These are phyloP conservation scores for Myotis daubentonii DNA, from an alignment of 2,797 vertebrate species.

Conservation along the genomic window DNA sequence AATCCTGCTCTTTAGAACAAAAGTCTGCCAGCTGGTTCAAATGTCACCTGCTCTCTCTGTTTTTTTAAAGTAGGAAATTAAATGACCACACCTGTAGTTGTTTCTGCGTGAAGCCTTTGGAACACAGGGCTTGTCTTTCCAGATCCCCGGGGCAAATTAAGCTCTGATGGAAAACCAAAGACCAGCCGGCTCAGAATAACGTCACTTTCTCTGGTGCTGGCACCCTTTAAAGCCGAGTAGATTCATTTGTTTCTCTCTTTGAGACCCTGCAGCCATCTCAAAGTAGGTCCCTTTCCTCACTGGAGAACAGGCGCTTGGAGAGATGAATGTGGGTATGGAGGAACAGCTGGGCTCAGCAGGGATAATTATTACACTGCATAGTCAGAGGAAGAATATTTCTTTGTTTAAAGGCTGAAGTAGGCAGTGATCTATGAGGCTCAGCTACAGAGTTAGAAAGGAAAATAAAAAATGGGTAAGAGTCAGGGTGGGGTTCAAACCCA, in stretches of 20 bases:
- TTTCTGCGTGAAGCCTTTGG: constrained; percentile 57
- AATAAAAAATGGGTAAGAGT: not conserved
- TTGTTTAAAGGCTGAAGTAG: constrained; percentile 54
- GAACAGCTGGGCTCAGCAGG: not conserved
- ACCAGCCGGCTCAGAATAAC: not conserved
- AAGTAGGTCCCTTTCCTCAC: not conserved
- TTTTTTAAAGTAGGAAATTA: constrained; percentile 47
- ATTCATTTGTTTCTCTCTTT: not conserved
- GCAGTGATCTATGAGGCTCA: not conserved
- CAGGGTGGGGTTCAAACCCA: not conserved
- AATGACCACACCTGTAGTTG: constrained; percentile 48
- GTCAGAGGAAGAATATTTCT: constrained; percentile 8
- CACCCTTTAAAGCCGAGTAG: not conserved
- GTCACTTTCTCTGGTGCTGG: not conserved
- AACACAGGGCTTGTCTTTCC: constrained; percentile 53
- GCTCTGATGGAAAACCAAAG: constrained; percentile 49
- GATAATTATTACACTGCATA: not conserved
- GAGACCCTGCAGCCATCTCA: not conserved
- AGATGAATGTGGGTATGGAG: not conserved
- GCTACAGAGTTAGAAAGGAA: not conserved
- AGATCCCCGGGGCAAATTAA: constrained; percentile 47
- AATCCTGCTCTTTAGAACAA: constrained; percentile 44
- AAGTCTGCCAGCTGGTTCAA: constrained; percentile 55
- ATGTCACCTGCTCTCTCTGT: not conserved
- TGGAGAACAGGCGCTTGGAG: not conserved